Base-by-base conservation (phyloP, 2,888 invertebrate genomes). In the Tubulanus polymorphus region DNA sequence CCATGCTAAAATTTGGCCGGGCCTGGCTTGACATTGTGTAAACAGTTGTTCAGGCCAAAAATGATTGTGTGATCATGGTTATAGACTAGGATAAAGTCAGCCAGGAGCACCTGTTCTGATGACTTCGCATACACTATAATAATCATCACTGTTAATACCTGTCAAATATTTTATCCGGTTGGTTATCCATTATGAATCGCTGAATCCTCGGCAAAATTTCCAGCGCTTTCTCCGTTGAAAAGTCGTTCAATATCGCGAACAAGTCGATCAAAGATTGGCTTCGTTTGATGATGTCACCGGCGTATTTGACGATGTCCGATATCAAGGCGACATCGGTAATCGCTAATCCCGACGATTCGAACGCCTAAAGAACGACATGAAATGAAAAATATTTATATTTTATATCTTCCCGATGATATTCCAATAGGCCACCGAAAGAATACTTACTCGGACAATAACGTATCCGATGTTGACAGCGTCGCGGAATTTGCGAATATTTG, bases 161-260 rank as follows among this genome's bases (percentile, higher is more conserved):
- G 46, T 59, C 48, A 37, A 65, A 60, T 1, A 70, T 25, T 6
- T 53, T 59, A 25, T 69, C 68, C n/a, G 69, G 69, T 26, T 63
- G 62, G 30, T 60, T 64, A 48, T 64, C 63, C n/a, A 58, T 54
- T 25, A 70, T 49, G 20, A 69, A 54, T 25, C 53, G 52, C 57
- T 70, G 67, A 3, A 68, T 5, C 8, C 62, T 58, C 1, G 54
- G 48, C 27, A 68, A 48, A 1, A 65, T 25, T n/a, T 62, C 56
- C 25, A 45, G 30, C 8, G 53, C 23, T n/a, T 45, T 46, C 12
- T 35, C 15, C 6, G 23, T 15, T 8, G 18, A 18, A 41, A 51
- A 54, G 41, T 3, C 57, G 20, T 20, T 48, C 51, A 8, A 63
- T 35, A 25, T 54, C 60, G 12, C 48, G 6, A 23, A 25, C 10